A percentile compares a stretch with the other conserved stretches of the same genome.
Conservation (phyloP, 2,888 invertebrate species). For the Nephrotoma guestfalica region DNA sequence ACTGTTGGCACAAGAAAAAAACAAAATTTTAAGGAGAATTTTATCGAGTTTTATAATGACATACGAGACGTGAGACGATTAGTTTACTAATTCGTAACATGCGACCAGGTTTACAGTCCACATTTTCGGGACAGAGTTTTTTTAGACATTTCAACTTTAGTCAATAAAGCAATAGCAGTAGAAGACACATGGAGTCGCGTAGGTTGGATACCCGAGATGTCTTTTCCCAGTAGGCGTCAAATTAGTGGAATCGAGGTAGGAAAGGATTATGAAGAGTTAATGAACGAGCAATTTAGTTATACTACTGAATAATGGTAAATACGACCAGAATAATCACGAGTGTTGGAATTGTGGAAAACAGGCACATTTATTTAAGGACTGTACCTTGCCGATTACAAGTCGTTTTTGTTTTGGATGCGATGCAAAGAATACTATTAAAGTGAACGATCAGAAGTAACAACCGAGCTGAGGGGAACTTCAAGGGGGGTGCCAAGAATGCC, state of each 20-base stretch:
- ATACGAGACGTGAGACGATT: background rate
- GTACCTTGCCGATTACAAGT: background rate
- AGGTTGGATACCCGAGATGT: too few relatives aligned
- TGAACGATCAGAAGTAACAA: background rate
- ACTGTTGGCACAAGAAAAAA: background rate
- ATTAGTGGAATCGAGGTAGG: too few relatives aligned
- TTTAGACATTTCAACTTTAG: background rate
- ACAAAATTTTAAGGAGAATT: background rate
- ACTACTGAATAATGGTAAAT: background rate
- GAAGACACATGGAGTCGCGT: too few relatives aligned
- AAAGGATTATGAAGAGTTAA: too few relatives aligned
- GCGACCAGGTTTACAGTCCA: background rate
- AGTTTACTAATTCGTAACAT: background rate
- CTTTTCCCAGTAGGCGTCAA: too few relatives aligned
- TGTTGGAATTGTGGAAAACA: background rate
- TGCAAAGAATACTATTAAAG: background rate
- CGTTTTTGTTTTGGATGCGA: background rate
- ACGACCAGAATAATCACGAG: background rate
- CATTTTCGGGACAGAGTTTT: background rate
- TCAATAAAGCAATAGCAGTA: too few relatives aligned
- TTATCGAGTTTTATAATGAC: background rate
- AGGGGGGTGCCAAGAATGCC: background rate
- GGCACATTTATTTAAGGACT: background rate
- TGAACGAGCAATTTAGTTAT: background rate
- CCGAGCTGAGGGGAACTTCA: background rate